Base-by-base conservation (phyloP, 30 jellyfish, hydroid and myxozoan genomes). In the Aurelia coerulea region DNA sequence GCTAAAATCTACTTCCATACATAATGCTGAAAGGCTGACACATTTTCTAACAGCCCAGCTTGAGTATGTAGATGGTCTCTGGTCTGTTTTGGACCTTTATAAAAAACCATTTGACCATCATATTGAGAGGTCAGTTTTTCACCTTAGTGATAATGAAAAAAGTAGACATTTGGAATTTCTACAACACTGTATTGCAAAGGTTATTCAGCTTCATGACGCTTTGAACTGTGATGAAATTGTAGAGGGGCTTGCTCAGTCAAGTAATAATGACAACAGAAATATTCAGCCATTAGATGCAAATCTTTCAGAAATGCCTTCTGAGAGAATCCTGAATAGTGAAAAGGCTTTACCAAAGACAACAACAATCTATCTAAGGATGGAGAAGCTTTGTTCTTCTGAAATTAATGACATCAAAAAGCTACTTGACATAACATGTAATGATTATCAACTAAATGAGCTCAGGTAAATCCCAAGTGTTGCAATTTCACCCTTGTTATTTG, bases 231-330 rank as follows among this genome's bases (percentile, higher is more conserved):
- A 59, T 59, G 69, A 59, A 19, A 59, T 59, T 15, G 69, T 59
- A 3, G 19, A 19, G 19, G 69, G 69, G 69, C 69, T 59, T 59
- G 69, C 69, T 59, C 69, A 59, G 69, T 59, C 69, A 59, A 59
- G 69, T 59, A 59, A 59, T 59, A 19, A 59, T 59, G 69, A 59
- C 69, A 59, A 59, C 32, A 59, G 31, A 59, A 59, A 59, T 5
- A 59, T 59, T 5, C 69, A 17, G 32, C 69, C 19, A 15, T 5
- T 59, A 59, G 32, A 19, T 59, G 69, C 69, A 59, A 17, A 15
- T 17, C 32, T 59, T 59, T 15, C 32, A 15, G 46, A 37, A 37
- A 37, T 37, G 46, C 46, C 46, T 37, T 37, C 46, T 37, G 46
- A 37, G 46, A 37, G 46, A 4, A 37, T 37, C 46, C 46, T 37